Conservation (phyloP, 2,797 vertebrate genomes). For the Luscinia megarhynchos region DNA sequence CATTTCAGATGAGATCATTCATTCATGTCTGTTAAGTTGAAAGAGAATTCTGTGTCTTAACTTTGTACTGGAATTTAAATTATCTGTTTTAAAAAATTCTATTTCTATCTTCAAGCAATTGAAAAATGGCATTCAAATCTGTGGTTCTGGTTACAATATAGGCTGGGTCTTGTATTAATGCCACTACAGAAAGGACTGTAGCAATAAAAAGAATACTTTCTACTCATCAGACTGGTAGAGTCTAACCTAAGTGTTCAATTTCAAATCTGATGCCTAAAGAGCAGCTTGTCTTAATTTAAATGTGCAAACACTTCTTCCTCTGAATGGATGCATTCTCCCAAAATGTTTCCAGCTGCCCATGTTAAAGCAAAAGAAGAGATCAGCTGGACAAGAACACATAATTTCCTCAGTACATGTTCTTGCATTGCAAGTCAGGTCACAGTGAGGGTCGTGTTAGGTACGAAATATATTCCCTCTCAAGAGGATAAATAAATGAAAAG, state of each 20-base stretch:
- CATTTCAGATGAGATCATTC: neutral
- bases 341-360: constrained; percentile 53
- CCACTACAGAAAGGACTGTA: neutral
- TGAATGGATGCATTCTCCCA: constrained; percentile 31
- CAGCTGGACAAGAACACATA: neutral
- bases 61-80: neutral
- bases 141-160: neutral
- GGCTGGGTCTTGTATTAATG: neutral
- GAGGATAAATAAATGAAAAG: constrained; percentile 57
- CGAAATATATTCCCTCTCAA: constrained; percentile 47
- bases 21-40: neutral
- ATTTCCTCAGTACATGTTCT: constrained; percentile 35
- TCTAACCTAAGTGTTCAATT: constrained; percentile 39
- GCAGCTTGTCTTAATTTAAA: constrained; percentile 61
- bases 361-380: constrained; percentile 38
- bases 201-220: constrained; percentile 34
- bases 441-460: constrained; percentile 52
- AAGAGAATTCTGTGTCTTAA: neutral
- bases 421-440: constrained; percentile 48
- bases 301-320: constrained; percentile 47
- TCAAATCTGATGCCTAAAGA: constrained; percentile 45
- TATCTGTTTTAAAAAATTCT: neutral
- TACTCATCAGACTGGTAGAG: neutral
- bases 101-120: neutral
- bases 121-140: neutral